Conservation (phyloP, 2,113 vertebrate species). For the Baryphthengus martii region DNA sequence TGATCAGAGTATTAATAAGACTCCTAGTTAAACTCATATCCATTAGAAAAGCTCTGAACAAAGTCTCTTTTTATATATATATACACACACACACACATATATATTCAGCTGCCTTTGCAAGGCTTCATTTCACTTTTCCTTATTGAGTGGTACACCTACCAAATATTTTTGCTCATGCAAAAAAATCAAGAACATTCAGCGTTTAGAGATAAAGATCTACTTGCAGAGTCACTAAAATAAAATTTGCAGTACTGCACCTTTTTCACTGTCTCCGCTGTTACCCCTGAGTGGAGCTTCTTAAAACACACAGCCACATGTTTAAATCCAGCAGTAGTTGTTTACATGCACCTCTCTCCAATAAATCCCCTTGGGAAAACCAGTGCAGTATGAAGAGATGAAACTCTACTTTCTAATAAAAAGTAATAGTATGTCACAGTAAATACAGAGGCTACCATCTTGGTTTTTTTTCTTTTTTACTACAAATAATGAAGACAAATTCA, state of each 20-base stretch:
- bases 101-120: neutral
- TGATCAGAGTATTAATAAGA: neutral
- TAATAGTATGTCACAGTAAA: neutral
- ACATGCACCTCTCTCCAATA: neutral
- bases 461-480: neutral
- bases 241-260: neutral
- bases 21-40: neutral
- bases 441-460: neutral
- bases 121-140: neutral
- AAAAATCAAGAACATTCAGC: neutral
- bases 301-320: neutral
- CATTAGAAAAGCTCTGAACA: neutral
- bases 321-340: conserved; percentile 7
- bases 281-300: neutral
- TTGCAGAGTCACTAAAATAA: neutral
- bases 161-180: neutral
- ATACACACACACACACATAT: too few species aligned
- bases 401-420: conserved; percentile 1
- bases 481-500: neutral
- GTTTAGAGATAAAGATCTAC: neutral
- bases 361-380: neutral
- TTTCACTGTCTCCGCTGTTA: neutral
- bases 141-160: neutral
- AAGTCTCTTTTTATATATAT: neutral
- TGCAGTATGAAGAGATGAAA: neutral